Evolutionary conservation across 2,113 vertebrate genomes (phyloP).

Genomic region (Podarcis muralis): DNA sequence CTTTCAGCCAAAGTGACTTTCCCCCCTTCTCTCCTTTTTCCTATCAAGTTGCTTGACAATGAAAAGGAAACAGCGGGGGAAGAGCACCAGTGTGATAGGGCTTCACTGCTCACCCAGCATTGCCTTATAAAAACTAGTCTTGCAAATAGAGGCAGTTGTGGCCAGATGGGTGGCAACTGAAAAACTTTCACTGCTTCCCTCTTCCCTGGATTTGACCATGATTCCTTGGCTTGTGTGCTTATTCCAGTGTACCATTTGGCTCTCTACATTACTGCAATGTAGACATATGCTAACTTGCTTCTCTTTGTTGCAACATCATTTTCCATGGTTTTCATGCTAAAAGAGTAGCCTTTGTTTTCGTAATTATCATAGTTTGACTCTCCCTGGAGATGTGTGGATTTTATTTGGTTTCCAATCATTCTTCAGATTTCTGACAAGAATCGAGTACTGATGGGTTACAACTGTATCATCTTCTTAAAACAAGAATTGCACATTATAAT

Average conservation of each 20-base stretch:
- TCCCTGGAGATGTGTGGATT: not conserved
- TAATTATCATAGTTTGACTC: not conserved
- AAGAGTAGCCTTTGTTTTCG: not conserved
- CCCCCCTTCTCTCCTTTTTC: not conserved
- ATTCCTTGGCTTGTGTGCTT: not conserved
- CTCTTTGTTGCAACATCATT: not conserved
- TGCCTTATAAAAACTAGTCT: not conserved
- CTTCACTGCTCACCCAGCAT: not conserved
- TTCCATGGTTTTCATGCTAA: not conserved
- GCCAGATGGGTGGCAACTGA: not conserved
- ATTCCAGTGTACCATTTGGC: not conserved
- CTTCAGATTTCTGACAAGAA: not conserved
- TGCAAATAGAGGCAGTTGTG: not conserved
- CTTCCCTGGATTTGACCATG: not conserved
- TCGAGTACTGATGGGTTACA: not conserved
- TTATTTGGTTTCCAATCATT: not conserved
- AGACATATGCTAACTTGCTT: not conserved
- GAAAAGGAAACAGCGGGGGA: not conserved
- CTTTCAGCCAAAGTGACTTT: not conserved
- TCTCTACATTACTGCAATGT: not conserved
- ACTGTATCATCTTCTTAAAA: not conserved
- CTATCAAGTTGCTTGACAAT: not conserved
- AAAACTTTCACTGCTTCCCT: not conserved
- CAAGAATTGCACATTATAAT: not conserved
- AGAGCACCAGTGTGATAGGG: not conserved